phyloP scores from a whole-genome alignment of 2,888 invertebrate species.

The Sinodicranocentrus sp. region DNA sequence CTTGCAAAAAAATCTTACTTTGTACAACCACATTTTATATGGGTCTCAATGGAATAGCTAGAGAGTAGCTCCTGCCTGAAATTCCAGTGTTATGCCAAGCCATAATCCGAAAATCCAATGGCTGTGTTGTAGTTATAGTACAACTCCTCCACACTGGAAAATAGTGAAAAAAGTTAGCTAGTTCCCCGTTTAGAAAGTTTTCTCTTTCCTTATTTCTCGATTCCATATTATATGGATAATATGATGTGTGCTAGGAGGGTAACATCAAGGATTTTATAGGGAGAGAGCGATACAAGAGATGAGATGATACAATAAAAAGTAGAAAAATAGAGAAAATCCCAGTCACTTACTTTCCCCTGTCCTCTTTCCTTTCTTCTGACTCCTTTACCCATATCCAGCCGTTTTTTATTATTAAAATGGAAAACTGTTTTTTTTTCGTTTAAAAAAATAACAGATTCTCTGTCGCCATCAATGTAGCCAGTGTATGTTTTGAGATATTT shows the following conservation, averaged over 20 bases:
- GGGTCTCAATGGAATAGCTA: slow-evolving; percentile 21
- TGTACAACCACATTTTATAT: slow-evolving; percentile 31
- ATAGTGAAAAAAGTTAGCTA: not conserved
- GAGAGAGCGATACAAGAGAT: not conserved
- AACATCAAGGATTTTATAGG: not conserved
- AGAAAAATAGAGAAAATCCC: slow-evolving; percentile 7
- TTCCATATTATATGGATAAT: not conserved
- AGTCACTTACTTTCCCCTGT: not conserved
- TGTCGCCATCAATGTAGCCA: not conserved
- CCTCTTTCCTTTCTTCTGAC: not conserved
- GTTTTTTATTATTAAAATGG: not conserved
- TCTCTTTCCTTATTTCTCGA: not conserved
- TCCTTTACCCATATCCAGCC: not conserved
- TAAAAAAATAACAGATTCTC: not conserved
- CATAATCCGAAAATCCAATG: slow-evolving; percentile 3
- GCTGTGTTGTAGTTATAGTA: not conserved
- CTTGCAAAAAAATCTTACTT: slow-evolving; percentile 9
- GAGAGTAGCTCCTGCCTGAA: slow-evolving; percentile 5
- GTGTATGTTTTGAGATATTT: not conserved
- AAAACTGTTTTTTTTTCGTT: not conserved
- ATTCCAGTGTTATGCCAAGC: not conserved
- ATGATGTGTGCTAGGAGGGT: not conserved
- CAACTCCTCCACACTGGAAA: not conserved
- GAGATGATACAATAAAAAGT: slow-evolving; percentile 14
- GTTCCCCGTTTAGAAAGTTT: slow-evolving; percentile 7